Percentiles rank a stretch among this genome's conserved stretches.
Conservation (phyloP, 2,113 vertebrate genomes). For the Eubucco bourcierii region DNA sequence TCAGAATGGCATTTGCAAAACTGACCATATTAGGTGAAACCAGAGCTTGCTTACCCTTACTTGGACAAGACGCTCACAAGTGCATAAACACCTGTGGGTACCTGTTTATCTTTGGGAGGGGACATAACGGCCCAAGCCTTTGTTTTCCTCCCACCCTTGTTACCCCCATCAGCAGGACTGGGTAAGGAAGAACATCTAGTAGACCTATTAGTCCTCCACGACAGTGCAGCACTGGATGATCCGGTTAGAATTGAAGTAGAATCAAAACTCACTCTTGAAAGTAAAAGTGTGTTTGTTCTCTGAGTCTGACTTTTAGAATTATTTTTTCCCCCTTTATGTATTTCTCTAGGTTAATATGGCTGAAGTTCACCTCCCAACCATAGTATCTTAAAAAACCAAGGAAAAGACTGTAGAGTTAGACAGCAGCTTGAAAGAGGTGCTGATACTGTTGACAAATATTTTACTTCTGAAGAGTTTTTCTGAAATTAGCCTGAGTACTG, state of each 20-base stretch:
- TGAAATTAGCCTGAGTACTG: constrained; percentile 20
- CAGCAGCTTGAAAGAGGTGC: not conserved
- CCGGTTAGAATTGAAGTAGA: not conserved
- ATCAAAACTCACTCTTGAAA: not conserved
- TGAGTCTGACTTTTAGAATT: not conserved
- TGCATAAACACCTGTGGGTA: too few species aligned
- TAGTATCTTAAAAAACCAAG: not conserved
- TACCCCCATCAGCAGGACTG: too few species aligned
- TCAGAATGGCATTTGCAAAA: too few species aligned
- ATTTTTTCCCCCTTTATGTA: not conserved
- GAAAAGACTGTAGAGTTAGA: not conserved
- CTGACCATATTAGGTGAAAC: too few species aligned
- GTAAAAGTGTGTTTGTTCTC: not conserved
- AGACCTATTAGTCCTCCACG: too few species aligned
- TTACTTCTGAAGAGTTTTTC: not conserved
- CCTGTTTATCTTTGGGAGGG: too few species aligned
- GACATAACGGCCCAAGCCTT: too few species aligned
- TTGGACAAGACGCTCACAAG: too few species aligned
- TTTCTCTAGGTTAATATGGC: not conserved
- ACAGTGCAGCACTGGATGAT: not conserved
- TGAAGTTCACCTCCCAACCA: not conserved
- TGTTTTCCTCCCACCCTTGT: too few species aligned
- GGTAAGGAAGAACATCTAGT: too few species aligned
- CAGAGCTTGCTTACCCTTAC: too few species aligned
- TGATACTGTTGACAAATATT: constrained; percentile 18